Evolutionary conservation across 1,140 invertebrate species (phyloP).

Genomic region (Apolygus lucorum): DNA sequence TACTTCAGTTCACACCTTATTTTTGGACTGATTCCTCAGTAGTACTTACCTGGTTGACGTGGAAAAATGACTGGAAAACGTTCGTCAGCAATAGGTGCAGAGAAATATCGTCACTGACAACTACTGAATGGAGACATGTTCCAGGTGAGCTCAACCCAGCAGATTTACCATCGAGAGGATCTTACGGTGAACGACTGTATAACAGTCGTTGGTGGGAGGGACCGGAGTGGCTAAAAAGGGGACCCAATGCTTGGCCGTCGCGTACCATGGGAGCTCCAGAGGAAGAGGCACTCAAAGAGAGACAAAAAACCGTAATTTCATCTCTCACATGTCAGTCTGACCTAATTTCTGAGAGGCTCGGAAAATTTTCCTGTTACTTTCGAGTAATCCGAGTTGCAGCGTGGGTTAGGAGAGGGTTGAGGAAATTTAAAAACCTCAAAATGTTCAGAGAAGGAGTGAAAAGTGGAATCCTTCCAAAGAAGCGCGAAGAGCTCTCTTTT

Average conservation of each 20-base stretch:
- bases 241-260: neutral
- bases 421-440: neutral
- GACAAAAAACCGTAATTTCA: neutral
- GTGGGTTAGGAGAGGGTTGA: neutral
- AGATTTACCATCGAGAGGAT: slow-evolving; percentile 1
- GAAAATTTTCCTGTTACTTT: neutral
- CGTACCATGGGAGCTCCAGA: neutral
- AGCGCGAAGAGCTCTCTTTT: too few relatives aligned
- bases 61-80: slow-evolving; percentile 34
- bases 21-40: slow-evolving; percentile 38
- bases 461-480: too few relatives aligned
- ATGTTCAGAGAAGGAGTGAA: too few relatives aligned
- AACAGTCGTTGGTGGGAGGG: slow-evolving; percentile 19
- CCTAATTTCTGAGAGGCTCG: neutral
- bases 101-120: slow-evolving; percentile 33
- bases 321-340: neutral
- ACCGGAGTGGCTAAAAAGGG: neutral
- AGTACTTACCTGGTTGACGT: slow-evolving; percentile 36
- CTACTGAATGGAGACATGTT: neutral
- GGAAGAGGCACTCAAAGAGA: neutral
- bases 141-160: neutral
- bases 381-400: neutral
- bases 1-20: slow-evolving; percentile 22
- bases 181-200: neutral
- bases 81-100: slow-evolving; percentile 40